A percentile compares a stretch with the other conserved stretches of the same genome.
phyloP scores from a whole-genome alignment of 2,888 invertebrate genomes.

The Tachina fera region DNA sequence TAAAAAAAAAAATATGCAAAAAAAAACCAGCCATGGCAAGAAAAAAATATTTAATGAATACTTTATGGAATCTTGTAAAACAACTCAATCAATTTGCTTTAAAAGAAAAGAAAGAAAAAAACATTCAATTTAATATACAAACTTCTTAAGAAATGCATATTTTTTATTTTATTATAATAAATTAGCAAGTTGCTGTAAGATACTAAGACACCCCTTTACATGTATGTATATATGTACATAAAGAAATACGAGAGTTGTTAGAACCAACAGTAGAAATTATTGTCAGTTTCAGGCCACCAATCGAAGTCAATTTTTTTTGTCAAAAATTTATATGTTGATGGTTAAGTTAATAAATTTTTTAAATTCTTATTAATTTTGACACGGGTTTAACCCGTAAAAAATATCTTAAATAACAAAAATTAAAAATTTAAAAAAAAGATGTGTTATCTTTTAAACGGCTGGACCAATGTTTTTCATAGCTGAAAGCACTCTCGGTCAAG shows the following conservation, averaged over 20 bases:
- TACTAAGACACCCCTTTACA: slow-evolving; percentile 52
- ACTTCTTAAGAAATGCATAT: slow-evolving; percentile 25
- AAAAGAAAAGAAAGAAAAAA: slow-evolving; percentile 9
- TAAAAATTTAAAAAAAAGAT: no score
- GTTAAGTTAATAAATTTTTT: no score
- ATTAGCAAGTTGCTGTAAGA: slow-evolving; percentile 32
- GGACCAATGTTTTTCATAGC: no score
- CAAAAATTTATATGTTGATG: neutral
- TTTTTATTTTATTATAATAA: slow-evolving; percentile 14
- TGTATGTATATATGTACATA: neutral
- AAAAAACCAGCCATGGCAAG: slow-evolving; percentile 2
- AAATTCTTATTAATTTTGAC: no score
- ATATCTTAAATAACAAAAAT: no score
- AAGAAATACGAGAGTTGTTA: neutral
- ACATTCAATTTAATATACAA: neutral
- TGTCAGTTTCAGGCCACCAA: neutral
- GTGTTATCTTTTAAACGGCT: no score
- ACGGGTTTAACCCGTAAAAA: no score
- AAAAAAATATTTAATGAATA: slow-evolving; percentile 52
- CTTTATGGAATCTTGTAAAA: slow-evolving; percentile 62
- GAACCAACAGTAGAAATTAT: neutral
- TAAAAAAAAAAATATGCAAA: no score
- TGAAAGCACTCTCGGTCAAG: no score
- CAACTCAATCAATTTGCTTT: slow-evolving; percentile 64
- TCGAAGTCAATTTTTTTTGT: no score